Evolutionary conservation across 2,888 invertebrate genomes (phyloP).

Genomic region (Brenthis daphne): DNA sequence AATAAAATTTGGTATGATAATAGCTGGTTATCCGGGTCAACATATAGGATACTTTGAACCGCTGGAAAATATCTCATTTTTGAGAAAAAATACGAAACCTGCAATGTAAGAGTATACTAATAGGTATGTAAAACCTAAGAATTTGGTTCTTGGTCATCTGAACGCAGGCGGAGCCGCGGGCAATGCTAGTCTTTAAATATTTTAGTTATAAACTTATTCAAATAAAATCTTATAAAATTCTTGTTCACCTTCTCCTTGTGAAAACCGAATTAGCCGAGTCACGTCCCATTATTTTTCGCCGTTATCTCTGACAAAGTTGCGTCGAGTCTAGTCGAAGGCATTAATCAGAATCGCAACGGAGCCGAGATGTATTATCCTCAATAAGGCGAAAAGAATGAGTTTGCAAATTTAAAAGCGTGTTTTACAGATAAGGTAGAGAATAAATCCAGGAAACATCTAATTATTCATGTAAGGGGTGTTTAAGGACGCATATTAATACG

Average conservation of each 20-base stretch:
- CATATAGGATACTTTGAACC: too few relatives aligned
- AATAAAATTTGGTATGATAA: too few relatives aligned
- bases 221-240: slow-evolving; percentile 29
- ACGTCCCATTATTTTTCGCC: slow-evolving; percentile 78
- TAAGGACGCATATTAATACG: slow-evolving; percentile 76
- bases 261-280: slow-evolving; percentile 75
- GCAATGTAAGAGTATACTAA: too few relatives aligned
- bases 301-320: slow-evolving; percentile 79
- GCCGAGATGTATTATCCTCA: slow-evolving; percentile 79
- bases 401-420: slow-evolving; percentile 80
- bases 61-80: too few relatives aligned
- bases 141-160: too few relatives aligned
- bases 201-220: slow-evolving; percentile 23
- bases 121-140: too few relatives aligned
- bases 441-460: slow-evolving; percentile 78
- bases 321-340: slow-evolving; percentile 67
- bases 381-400: slow-evolving; percentile 80
- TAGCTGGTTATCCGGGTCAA: too few relatives aligned
- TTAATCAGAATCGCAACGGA: slow-evolving; percentile 78
- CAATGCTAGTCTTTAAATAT: slow-evolving; percentile 5
- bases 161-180: too few relatives aligned
- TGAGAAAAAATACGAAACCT: too few relatives aligned
- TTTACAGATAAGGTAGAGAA: slow-evolving; percentile 71
- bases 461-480: slow-evolving; percentile 81
- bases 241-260: slow-evolving; percentile 36